Percentiles rank a stretch among this genome's conserved stretches.
phyloP scores from a whole-genome alignment of 92 coral and sea anemone species.

The Parazoanthus darwini region DNA sequence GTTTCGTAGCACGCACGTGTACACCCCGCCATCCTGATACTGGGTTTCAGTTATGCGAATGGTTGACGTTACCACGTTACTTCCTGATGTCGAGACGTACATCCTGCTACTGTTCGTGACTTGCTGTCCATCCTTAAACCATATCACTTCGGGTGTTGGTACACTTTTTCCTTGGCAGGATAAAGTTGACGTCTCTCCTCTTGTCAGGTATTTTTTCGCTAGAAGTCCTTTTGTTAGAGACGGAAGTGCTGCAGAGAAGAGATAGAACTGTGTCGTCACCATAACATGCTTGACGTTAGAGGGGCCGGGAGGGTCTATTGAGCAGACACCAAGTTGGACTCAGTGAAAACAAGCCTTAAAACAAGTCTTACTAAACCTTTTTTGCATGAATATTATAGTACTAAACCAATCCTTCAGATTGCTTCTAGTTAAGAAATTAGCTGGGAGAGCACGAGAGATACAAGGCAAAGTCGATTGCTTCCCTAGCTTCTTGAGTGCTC shows the following conservation, averaged over 20 bases:
- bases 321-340: no score
- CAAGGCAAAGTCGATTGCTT: no score
- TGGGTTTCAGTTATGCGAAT: slow-evolving; percentile 3
- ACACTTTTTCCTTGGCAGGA: slow-evolving; percentile 18
- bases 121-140: slow-evolving; percentile 24
- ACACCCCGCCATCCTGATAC: slow-evolving; percentile 18
- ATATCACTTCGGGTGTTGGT: not conserved
- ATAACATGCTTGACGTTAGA: no score
- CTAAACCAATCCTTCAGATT: no score
- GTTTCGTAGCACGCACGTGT: slow-evolving; percentile 1
- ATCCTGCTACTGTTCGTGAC: slow-evolving; percentile 8
- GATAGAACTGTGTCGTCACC: no score
- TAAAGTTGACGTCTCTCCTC: not conserved
- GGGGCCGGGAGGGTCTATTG: no score
- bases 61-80: not conserved
- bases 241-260: slow-evolving; percentile 1
- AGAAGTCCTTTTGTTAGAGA: not conserved
- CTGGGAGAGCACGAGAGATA: no score
- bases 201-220: slow-evolving; percentile 5
- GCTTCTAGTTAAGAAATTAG: no score
- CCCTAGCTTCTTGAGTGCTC: no score
- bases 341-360: no score
- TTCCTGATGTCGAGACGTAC: slow-evolving; percentile 17
- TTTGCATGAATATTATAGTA: no score
- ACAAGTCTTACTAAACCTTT: no score